Percentiles rank a stretch among this genome's conserved stretches.
These are phyloP conservation scores for Poecilia velifera DNA, from an alignment of 2,797 vertebrate species.

Conservation along the genomic window DNA sequence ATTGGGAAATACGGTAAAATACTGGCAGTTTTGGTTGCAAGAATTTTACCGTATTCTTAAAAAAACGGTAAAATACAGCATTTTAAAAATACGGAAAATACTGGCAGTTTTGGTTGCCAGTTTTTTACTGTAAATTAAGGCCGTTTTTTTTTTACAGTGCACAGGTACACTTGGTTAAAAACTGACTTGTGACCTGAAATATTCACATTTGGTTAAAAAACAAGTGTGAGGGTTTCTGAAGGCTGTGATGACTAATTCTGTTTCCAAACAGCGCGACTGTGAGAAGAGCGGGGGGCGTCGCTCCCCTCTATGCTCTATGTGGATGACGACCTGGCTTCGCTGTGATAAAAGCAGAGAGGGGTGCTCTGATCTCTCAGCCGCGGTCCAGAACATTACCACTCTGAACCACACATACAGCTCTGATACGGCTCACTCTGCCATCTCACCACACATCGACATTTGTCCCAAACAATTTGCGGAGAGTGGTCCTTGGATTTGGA, in stretches of 20 bases:
- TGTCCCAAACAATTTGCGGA: conserved; percentile 73
- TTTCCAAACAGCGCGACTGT: conserved; percentile 37
- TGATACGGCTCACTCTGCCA: conserved; percentile 11
- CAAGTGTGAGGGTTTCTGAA: not conserved
- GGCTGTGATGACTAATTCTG: conserved; percentile 55
- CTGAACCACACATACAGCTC: conserved; percentile 49
- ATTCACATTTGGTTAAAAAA: not conserved
- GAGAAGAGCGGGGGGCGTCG: conserved; percentile 25
- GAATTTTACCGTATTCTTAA: too few species aligned
- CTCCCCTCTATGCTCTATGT: not conserved
- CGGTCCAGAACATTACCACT: conserved; percentile 24
- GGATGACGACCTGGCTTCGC: conserved; percentile 22
- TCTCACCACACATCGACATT: conserved; percentile 67
- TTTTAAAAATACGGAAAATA: too few species aligned
- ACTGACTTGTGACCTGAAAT: too few species aligned
- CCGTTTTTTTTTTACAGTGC: too few species aligned
- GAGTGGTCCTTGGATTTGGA: conserved; percentile 69
- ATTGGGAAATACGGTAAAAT: too few species aligned
- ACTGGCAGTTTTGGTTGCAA: too few species aligned
- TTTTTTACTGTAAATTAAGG: too few species aligned
- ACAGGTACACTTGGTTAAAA: not conserved
- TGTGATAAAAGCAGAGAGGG: conserved; percentile 49
- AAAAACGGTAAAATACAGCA: too few species aligned
- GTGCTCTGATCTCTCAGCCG: conserved; percentile 31
- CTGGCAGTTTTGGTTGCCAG: too few species aligned